phyloP scores from a whole-genome alignment of 2,113 vertebrate genomes.

The Pitta sordida region DNA sequence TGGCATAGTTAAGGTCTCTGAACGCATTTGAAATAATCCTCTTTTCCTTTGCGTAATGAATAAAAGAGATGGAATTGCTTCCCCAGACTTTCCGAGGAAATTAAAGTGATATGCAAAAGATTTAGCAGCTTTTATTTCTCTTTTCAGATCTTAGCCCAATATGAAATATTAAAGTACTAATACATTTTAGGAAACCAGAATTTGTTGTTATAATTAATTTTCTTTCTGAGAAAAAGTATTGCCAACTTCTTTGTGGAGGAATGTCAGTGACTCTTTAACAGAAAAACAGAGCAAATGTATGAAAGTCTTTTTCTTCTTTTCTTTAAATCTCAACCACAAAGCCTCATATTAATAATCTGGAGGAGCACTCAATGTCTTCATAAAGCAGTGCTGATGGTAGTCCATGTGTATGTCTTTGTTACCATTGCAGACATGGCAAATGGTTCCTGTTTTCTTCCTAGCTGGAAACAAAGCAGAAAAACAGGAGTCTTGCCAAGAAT shows the following conservation, averaged over 20 bases:
- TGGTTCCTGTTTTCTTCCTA: background rate
- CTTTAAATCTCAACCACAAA: background rate
- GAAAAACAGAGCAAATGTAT: background rate
- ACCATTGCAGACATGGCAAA: background rate
- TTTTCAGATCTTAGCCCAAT: slow-evolving; percentile 36
- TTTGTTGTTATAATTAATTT: slow-evolving; percentile 45
- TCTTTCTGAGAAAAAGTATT: background rate
- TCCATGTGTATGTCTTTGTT: background rate
- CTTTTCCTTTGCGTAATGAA: slow-evolving; percentile 33
- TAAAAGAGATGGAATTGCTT: slow-evolving; percentile 45
- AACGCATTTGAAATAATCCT: slow-evolving; percentile 35
- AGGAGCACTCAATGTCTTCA: background rate
- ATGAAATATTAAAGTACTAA: slow-evolving; percentile 52
- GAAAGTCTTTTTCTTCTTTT: background rate
- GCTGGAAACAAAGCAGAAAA: background rate
- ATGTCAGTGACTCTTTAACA: background rate
- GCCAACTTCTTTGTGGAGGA: background rate
- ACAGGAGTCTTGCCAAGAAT: background rate
- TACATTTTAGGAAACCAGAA: slow-evolving; percentile 30
- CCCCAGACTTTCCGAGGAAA: slow-evolving; percentile 38
- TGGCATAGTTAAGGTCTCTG: slow-evolving; percentile 29
- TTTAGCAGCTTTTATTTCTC: slow-evolving; percentile 59
- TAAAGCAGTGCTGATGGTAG: background rate
- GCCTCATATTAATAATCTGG: background rate
- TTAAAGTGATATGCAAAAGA: slow-evolving; percentile 42